Base-by-base conservation (phyloP, 2,888 invertebrate species). In the Aspidiotus rigidus region DNA sequence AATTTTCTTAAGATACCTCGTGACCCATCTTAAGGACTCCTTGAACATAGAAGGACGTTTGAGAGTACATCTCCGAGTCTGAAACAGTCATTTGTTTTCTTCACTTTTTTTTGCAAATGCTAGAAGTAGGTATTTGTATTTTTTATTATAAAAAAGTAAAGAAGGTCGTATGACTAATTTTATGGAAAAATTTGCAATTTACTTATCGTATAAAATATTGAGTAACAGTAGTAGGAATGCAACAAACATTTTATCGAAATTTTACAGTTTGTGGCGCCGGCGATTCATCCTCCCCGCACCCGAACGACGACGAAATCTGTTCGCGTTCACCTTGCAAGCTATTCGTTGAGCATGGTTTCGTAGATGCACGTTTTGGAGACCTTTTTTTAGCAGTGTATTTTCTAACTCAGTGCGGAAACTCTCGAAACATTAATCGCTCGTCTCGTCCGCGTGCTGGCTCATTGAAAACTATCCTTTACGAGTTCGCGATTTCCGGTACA, bases 381-480 rank as follows among this genome's bases (percentile, higher is more conserved):
- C n/a, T 49, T 49, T 49, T 49, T 49, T 28, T 28, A 28, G 28
- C 28, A 49, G 49, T 49, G 10, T 11, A 49, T 49, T 49, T 49
- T 49, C 49, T 13, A 49, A 49, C 49, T 49, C 49, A 49, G 49
- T 49, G n/a, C n/a, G 49, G 49, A 49, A 49, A 49, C 11, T 49
- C 49, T n/a, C 49, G 49, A 49, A 49, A 13, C n/a, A 49, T 49
- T 49, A 49, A 49, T n/a, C 49, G 49, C 49, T 49, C 49, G 49
- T 49, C 49, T 11, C 49, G 49, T 49, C 11, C 49, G 49, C n/a
- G 49, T 49, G 11, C 49, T 49, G 49, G 28, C 49, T 13, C 49
- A 49, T 13, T 49, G 10, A 49, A n/a, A n/a, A 49, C 49, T 11
- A 49, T 49, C 49, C 3, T 28, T 28, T 49, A 6, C 49, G 49